Base-by-base conservation (phyloP, 1,140 invertebrate genomes). In the Aphis gossypii region DNA sequence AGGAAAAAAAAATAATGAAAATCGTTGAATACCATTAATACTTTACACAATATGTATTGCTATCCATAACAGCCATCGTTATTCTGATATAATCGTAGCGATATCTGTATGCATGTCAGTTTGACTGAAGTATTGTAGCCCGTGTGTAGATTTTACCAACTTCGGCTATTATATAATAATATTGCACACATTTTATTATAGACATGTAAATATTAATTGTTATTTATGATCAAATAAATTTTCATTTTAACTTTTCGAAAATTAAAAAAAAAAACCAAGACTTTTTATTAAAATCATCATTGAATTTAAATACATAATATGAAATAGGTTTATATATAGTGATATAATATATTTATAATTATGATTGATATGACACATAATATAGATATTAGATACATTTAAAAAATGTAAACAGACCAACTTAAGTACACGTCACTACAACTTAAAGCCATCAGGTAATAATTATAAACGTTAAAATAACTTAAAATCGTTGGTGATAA, bases 81-180 rank as follows among this genome's bases (percentile, higher is more conserved):
- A 23, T 46, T 14, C 21, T 51, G 86, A 51, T 51, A 51, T 51
- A 51, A 88, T 88, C 86, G 8, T 21, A 51, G 20, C 20, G n/a
- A 54, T 89, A 89, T 89, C 30, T 54, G 87, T 89, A 89, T 89
- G 87, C 48, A 35, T 23, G 87, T 35, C 48, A 38, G 46, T 88
- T 7, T 3, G 44, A 18, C 41, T 11, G 23, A 76, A n/a, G 60
- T n/a, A 76, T 76, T 68, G 21, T n/a, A 9, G 25, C 1, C 46
- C 30, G 86, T 48, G 35, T 87, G 30, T 35, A 46, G 44, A 35
- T 87, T n/a, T n/a, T 44, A 4, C 8, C 3, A 8, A 38, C 7
- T 11, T 38, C 38, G 82, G 21, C 38, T 44, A 44, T 56, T 60
- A 21, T 30, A 20, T n/a, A 51, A 88, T 35, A 88, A 87, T 11